Evolutionary conservation across 2,113 vertebrate species (phyloP).

Genomic region (Hassar affinis): DNA sequence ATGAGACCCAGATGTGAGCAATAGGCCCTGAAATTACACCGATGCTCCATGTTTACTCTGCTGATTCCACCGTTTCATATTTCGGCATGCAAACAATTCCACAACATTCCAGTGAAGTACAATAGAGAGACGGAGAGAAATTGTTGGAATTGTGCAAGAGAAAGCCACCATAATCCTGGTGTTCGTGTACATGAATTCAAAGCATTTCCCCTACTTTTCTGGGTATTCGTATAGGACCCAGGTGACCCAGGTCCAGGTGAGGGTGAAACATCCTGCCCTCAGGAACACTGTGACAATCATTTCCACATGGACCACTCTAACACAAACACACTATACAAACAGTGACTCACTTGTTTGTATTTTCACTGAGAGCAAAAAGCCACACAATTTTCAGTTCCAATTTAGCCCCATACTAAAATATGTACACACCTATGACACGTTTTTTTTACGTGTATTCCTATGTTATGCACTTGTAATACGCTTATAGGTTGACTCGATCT

Average conservation of each 20-base stretch:
- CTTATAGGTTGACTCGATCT: background rate
- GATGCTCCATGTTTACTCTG: slow-evolving; percentile 66
- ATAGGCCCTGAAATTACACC: slow-evolving; percentile 56
- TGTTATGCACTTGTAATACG: no score
- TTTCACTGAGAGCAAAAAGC: slow-evolving; percentile 9
- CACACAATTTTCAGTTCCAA: background rate
- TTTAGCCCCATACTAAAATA: background rate
- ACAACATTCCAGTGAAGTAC: slow-evolving; percentile 65
- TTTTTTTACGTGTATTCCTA: background rate
- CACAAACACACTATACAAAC: slow-evolving; percentile 6
- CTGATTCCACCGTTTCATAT: slow-evolving; percentile 70
- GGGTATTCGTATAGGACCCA: background rate
- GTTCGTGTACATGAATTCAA: slow-evolving; percentile 58
- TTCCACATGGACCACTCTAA: background rate
- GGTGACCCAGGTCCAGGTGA: background rate
- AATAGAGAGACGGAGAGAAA: slow-evolving; percentile 58
- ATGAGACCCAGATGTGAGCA: slow-evolving; percentile 59
- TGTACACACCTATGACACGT: background rate
- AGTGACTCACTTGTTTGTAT: slow-evolving; percentile 5
- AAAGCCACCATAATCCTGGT: slow-evolving; percentile 70
- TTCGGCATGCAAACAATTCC: slow-evolving; percentile 74
- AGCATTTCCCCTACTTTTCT: slow-evolving; percentile 46
- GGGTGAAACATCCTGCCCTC: background rate
- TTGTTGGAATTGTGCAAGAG: slow-evolving; percentile 65
- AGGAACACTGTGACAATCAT: slow-evolving; percentile 4